Conservation (phyloP, 2,888 invertebrate genomes). For the Yponomeuta sedellus region DNA sequence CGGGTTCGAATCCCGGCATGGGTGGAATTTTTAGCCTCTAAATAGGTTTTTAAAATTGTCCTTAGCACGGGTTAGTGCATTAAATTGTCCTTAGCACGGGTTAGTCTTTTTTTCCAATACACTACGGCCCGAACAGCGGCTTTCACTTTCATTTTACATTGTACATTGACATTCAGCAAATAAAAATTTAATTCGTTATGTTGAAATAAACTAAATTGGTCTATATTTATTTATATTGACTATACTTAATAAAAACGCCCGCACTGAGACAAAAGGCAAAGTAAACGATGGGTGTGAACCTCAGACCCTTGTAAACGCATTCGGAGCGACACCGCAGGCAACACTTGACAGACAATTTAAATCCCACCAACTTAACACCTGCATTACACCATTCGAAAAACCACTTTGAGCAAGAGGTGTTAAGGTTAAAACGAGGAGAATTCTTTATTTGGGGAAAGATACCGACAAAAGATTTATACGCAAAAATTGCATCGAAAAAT, state of each 20-base stretch:
- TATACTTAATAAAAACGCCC: conserved; percentile 15
- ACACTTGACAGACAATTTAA: conserved; percentile 10
- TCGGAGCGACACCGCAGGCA: conserved; percentile 40
- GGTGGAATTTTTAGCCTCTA: too few relatives aligned
- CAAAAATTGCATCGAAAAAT: conserved; percentile 34
- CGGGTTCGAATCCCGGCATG: too few relatives aligned
- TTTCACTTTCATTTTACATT: too few relatives aligned
- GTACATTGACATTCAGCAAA: too few relatives aligned
- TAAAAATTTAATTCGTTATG: too few relatives aligned
- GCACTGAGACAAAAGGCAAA: conserved; percentile 13
- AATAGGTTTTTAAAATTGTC: too few relatives aligned
- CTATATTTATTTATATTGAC: not conserved
- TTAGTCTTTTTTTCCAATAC: too few relatives aligned
- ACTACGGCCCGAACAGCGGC: too few relatives aligned
- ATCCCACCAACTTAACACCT: conserved; percentile 29
- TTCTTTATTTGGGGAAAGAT: not conserved
- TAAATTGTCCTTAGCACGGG: too few relatives aligned
- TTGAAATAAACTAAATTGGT: too few relatives aligned
- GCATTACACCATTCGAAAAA: conserved; percentile 10
- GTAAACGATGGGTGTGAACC: not conserved
- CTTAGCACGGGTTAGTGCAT: too few relatives aligned
- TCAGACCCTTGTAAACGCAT: conserved; percentile 26
- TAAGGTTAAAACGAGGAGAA: not conserved
- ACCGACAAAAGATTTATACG: conserved; percentile 35
- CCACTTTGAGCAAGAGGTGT: not conserved